A percentile compares a stretch with the other conserved stretches of the same genome.
Conservation (phyloP, 1,140 invertebrate genomes). For the Drosophila neocordata region DNA sequence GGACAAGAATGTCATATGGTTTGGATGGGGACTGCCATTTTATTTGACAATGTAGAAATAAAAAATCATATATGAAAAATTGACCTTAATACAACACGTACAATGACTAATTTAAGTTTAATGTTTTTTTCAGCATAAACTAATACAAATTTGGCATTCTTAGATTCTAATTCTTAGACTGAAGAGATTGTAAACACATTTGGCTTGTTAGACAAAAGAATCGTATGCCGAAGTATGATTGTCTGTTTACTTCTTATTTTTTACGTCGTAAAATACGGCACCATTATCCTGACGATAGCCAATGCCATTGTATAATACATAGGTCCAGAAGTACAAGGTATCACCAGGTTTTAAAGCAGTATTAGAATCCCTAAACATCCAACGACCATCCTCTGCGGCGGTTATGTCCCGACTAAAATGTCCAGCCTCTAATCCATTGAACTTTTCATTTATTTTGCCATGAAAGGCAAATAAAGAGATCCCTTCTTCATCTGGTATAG, state of each 20-base stretch:
- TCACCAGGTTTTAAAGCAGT: slow-evolving; percentile 86
- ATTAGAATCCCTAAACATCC: slow-evolving; percentile 87
- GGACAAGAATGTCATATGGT: not conserved
- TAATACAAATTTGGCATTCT: too few relatives aligned
- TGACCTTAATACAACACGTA: too few relatives aligned
- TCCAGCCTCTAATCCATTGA: slow-evolving; percentile 88
- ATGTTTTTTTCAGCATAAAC: too few relatives aligned
- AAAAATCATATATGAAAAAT: too few relatives aligned
- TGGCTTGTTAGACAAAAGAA: too few relatives aligned
- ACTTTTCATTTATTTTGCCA: slow-evolving; percentile 89
- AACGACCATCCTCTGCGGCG: slow-evolving; percentile 85
- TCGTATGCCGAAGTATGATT: too few relatives aligned
- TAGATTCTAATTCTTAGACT: too few relatives aligned
- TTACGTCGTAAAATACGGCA: slow-evolving; percentile 74
- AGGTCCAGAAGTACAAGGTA: slow-evolving; percentile 89
- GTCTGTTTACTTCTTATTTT: too few relatives aligned
- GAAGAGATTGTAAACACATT: too few relatives aligned
- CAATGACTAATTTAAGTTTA: too few relatives aligned
- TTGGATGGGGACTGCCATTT: not conserved
- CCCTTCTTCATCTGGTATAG: slow-evolving; percentile 86
- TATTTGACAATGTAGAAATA: too few relatives aligned
- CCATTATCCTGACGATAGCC: slow-evolving; percentile 86
- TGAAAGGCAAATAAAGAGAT: slow-evolving; percentile 89
- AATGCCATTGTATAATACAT: slow-evolving; percentile 86
- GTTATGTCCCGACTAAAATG: slow-evolving; percentile 87